Evolutionary conservation across 2,888 invertebrate species (phyloP), one percentile per base, ranked within the genome.

Genomic region (Malacosoma neustria): DNA sequence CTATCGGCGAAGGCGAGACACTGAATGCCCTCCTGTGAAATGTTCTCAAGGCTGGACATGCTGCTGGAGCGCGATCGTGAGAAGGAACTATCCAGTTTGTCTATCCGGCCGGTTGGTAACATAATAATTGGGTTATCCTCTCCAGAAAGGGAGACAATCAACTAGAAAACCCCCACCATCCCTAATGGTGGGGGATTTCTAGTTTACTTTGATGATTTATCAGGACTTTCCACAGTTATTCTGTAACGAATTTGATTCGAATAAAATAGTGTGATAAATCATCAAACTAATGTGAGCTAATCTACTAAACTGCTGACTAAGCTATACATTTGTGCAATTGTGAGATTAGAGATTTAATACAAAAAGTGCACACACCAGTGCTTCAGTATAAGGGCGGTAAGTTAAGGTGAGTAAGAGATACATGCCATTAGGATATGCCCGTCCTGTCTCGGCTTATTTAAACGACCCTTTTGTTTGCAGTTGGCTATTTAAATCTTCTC

Each of bases 41-140:
- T 96, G 89, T 97, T 97, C 87, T 98, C 98, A 72, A 98, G 89
- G 81, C 97, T 98, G 67, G 97, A 97, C 93, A 97, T 97, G 82
- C 96, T 97, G 80, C 97, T 97, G 77, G 97, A 97, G 67, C 98
- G 91, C 55, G 98, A 98, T 75, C 98, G 91, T 63, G 97, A 97
- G 88, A 98, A 98, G 60, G 96, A 94, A 81, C 93, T 95, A 89
- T 98, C 98, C 90, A 96, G 89, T 89, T 97, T 97, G 89, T 98
- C 97, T 97, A 90, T 88, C 87, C 93, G 92, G 87, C 91, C 92
- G 72, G 76, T 73, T 63, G 66, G 65, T 63, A 62, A 70, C 63
- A 79, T 51, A 62, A 56, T 62, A 65, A 67, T 60, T 65, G 46
- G 54, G 22, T 22, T 22, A 22, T 22, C 22, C 22, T 22, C 22